Base-by-base conservation (phyloP, 2,888 invertebrate species). In the Muscina levida region DNA sequence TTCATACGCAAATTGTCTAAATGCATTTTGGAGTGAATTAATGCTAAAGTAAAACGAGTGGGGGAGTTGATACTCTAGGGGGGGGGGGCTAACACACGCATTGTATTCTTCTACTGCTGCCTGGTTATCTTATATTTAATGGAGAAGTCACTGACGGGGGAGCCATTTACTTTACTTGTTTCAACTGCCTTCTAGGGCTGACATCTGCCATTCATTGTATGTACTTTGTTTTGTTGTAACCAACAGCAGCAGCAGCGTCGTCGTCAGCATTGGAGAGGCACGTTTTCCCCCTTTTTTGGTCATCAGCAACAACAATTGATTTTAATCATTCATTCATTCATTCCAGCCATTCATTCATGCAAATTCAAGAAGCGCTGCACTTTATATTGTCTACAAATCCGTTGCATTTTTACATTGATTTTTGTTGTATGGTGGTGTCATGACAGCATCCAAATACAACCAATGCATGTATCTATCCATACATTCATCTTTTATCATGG, bases 251-350 rank as follows among this genome's bases (percentile, higher is more conserved):
- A 24, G 24, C 11, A 15, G 19, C 24, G 22, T 24, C 17, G 15
- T 46, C 24, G 8, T 10, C 22, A 53, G 22, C 2, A 24, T 53
- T 19, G 31, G 8, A 66, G 51, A 66, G 48, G 74, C 73, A 79
- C 74, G 74, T 67, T 71, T 78, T 67, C 13, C 51, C 71, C 75
- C 37, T 44, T 73, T 70, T 70, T 62, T 72, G 75, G 72, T 62
- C 75, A 79, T 75, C 75, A 53, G 26, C 19, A 66, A n/a, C n/a
- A 76, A 70, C 48, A 80, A 66, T 73, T 73, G 70, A 2, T 59
- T 77, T 66, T 48, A 72, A 76, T 79, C 72, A 70, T 62, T 59
- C 22, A 59, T 53, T 17, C 44, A 72, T 6, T 56, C 37, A 67
- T 72, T 75, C 31, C 53, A 57, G 26, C 31, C 57, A 26, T 8